phyloP scores from a whole-genome alignment of 2,888 invertebrate genomes.

The Nysson spinosus region DNA sequence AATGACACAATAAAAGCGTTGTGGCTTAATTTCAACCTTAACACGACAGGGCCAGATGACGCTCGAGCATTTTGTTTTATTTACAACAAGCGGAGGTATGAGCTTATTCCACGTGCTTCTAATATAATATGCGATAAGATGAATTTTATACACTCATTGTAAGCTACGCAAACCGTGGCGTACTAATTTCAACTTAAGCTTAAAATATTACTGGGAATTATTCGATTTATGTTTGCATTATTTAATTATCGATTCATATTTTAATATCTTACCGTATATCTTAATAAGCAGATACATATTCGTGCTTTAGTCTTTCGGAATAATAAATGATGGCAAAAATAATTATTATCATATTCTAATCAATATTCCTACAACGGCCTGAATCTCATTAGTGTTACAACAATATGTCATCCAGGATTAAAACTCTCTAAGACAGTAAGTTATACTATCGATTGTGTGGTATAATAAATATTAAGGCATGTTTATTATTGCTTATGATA shows the following conservation, averaged over 20 bases:
- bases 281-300: not conserved
- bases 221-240: too few species aligned
- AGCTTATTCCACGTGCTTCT: conserved; percentile 1
- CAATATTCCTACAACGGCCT: conserved; percentile 23
- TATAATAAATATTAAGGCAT: conserved; percentile 49
- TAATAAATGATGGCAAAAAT: conserved; percentile 13
- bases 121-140: conserved; percentile 5
- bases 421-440: conserved; percentile 37
- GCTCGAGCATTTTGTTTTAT: conserved; percentile 47
- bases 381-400: conserved; percentile 34
- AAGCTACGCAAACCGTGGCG: too few species aligned
- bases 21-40: conserved; percentile 62
- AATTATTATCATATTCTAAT: conserved; percentile 32
- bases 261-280: too few species aligned
- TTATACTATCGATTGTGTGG: conserved; percentile 24
- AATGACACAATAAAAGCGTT: conserved; percentile 63
- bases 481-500: conserved; percentile 46
- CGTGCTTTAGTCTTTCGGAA: not conserved
- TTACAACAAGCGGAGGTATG: conserved; percentile 10
- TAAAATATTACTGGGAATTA: too few species aligned
- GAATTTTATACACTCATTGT: conserved; percentile 3
- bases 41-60: conserved; percentile 53
- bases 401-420: conserved; percentile 32
- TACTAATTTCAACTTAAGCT: too few species aligned
- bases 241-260: too few species aligned